Percentiles rank a stretch among this genome's conserved stretches.
These are phyloP conservation scores for Pelecanus crispus DNA, from an alignment of 2,113 vertebrate genomes.

Conservation along the genomic window DNA sequence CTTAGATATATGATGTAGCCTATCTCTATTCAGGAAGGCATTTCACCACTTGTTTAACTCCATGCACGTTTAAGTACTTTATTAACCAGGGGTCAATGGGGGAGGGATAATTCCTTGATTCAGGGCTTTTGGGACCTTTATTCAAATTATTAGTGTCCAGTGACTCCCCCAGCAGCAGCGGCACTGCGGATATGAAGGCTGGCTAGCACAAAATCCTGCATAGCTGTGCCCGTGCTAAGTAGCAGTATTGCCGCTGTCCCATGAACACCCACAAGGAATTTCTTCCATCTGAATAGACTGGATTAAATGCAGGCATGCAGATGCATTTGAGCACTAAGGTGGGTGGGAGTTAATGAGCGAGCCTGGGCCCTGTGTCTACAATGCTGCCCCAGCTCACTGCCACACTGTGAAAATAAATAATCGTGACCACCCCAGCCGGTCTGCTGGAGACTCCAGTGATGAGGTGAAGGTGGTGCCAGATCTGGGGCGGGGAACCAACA, in stretches of 20 bases:
- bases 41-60: conserved; percentile 45
- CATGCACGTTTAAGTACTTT: background rate
- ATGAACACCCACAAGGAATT: background rate
- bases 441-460: background rate
- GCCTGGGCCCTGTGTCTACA: background rate
- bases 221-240: background rate
- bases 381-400: background rate
- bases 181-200: background rate
- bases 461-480: background rate
- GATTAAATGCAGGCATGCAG: background rate
- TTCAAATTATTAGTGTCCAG: background rate
- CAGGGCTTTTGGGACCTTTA: background rate
- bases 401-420: background rate
- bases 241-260: background rate
- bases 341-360: background rate
- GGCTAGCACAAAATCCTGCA: background rate
- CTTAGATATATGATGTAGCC: conserved; percentile 17
- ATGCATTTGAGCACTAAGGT: background rate
- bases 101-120: background rate
- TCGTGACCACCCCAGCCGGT: accelerated
- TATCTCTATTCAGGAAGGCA: background rate
- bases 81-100: background rate
- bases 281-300: background rate
- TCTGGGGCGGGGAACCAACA: background rate
- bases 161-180: background rate